Conservation (phyloP, 2,888 invertebrate genomes). For the Mythimna vitellina region DNA sequence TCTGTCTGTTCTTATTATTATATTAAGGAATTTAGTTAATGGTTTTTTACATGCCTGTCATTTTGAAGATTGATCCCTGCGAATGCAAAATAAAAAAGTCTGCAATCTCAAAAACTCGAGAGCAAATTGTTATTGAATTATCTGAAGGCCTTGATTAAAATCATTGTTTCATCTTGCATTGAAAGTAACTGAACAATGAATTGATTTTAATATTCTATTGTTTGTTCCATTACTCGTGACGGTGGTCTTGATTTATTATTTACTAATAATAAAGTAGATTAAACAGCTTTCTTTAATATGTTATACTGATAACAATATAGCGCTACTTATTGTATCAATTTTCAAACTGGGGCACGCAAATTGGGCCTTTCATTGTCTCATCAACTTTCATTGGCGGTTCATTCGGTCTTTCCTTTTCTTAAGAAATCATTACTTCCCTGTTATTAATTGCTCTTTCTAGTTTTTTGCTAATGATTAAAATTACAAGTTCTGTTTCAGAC, state of each 20-base stretch:
- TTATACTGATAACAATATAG: conserved; percentile 38
- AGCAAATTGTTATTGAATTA: conserved; percentile 46
- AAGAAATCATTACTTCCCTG: conserved; percentile 18
- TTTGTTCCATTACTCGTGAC: conserved; percentile 50
- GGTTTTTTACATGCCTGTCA: conserved; percentile 10
- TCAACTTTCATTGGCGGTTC: conserved; percentile 36
- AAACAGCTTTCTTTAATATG: conserved; percentile 57
- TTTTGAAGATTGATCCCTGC: conserved; percentile 22
- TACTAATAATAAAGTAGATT: conserved; percentile 56
- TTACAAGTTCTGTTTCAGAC: conserved; percentile 39
- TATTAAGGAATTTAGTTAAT: conserved; percentile 17
- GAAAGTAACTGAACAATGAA: conserved; percentile 57
- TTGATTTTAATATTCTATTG: conserved; percentile 60
- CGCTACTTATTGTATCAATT: conserved; percentile 37
- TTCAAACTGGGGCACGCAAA: conserved; percentile 35
- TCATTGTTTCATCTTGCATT: conserved; percentile 58
- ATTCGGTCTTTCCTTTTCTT: conserved; percentile 11
- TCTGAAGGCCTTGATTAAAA: conserved; percentile 53
- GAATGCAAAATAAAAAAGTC: conserved; percentile 35
- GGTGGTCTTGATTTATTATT: conserved; percentile 60
- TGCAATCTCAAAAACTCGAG: conserved; percentile 28
- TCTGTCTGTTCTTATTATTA: conserved; percentile 1
- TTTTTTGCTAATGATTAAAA: conserved; percentile 38
- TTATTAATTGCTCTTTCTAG: conserved; percentile 35
- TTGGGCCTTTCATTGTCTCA: conserved; percentile 37